These are phyloP conservation scores for Ephialtes manifestator DNA, from an alignment of 2,888 invertebrate genomes.

Conservation along the genomic window DNA sequence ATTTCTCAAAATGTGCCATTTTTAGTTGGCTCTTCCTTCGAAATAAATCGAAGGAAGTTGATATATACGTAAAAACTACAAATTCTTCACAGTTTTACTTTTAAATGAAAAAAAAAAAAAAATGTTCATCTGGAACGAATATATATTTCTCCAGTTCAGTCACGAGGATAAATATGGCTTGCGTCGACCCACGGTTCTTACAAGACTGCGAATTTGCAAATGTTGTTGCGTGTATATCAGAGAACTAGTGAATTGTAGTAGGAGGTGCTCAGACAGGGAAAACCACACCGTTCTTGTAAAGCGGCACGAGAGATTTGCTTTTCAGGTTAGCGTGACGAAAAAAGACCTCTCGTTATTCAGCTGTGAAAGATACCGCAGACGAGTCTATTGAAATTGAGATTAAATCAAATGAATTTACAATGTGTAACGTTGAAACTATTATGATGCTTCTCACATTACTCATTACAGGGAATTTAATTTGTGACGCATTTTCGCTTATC, in stretches of 20 bases:
- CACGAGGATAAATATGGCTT: conserved; percentile 42
- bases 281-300: conserved; percentile 40
- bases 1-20: conserved; percentile 79
- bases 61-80: conserved; percentile 17
- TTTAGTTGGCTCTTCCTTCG: conserved; percentile 70
- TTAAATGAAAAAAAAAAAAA: not conserved
- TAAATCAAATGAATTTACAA: conserved; percentile 68
- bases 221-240: conserved; percentile 23
- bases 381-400: conserved; percentile 64
- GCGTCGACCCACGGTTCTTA: conserved; percentile 52
- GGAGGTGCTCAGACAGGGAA: conserved; percentile 48
- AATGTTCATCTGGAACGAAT: conserved; percentile 1
- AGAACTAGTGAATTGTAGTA: conserved; percentile 39
- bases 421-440: conserved; percentile 33
- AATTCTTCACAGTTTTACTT: not conserved
- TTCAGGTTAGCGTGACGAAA: conserved; percentile 55
- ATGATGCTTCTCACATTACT: not conserved
- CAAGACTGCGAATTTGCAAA: conserved; percentile 59
- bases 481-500: conserved; percentile 45
- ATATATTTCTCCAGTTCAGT: not conserved
- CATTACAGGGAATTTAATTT: conserved; percentile 43
- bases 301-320: conserved; percentile 51
- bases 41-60: conserved; percentile 59
- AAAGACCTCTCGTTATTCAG: conserved; percentile 6
- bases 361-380: conserved; percentile 32